A percentile compares a stretch with the other conserved stretches of the same genome.
These are phyloP conservation scores for Melanophora roralis DNA, from an alignment of 2,888 invertebrate genomes.

Conservation along the genomic window DNA sequence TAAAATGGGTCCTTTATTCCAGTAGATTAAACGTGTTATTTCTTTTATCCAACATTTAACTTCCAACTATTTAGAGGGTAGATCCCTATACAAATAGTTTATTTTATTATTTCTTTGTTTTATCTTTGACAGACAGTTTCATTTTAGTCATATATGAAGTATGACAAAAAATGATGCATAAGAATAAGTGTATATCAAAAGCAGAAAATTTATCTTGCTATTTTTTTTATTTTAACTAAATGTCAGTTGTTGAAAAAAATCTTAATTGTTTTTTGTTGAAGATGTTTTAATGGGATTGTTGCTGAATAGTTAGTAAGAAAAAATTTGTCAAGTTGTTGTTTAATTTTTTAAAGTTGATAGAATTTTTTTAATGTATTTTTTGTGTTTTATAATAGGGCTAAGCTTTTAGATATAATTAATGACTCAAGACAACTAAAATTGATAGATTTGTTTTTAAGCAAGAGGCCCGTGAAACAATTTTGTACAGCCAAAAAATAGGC, in stretches of 20 bases:
- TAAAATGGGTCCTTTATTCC: too few relatives aligned
- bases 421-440: background rate
- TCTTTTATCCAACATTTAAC: too few relatives aligned
- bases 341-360: background rate
- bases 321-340: background rate
- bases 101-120: slow-evolving; percentile 34
- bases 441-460: slow-evolving; percentile 7
- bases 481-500: too few relatives aligned
- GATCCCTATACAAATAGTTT: background rate
- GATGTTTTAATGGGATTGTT: background rate
- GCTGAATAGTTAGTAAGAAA: background rate
- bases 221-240: background rate
- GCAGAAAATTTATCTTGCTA: slow-evolving; percentile 21
- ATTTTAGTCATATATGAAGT: slow-evolving; percentile 35
- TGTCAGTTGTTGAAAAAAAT: slow-evolving; percentile 29
- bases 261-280: slow-evolving; percentile 31
- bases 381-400: background rate
- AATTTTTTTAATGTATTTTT: background rate
- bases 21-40: too few relatives aligned
- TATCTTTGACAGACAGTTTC: slow-evolving; percentile 39
- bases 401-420: background rate
- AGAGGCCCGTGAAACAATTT: too few relatives aligned
- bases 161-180: slow-evolving; percentile 28
- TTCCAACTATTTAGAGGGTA: too few relatives aligned
- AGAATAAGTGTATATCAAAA: slow-evolving; percentile 23